Base-by-base conservation (phyloP, 2,797 vertebrate species). In the Avahi laniger region DNA sequence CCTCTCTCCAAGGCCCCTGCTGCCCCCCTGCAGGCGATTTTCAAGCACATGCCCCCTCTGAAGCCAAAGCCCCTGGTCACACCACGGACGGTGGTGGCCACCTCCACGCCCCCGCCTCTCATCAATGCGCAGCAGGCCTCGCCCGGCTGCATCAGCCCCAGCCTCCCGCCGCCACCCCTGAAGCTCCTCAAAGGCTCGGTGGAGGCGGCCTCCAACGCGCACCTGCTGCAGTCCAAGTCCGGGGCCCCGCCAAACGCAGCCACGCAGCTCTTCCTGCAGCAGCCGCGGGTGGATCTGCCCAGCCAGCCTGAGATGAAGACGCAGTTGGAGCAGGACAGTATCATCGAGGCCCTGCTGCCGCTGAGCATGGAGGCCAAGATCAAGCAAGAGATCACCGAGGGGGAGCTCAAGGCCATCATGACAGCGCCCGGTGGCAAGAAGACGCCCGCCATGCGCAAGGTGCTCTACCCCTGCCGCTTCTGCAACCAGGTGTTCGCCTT, bases 61-160 rank as follows among this genome's bases (percentile, higher is more conserved):
- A 99, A 99, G 98, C 99, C 99, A 98, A 99, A 99, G 98, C 99
- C 99, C 91, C 98, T 99, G 98, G 99, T 99, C 94, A 99, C 99
- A 0, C 99, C 99, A 1, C 99, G 99, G 96, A 99, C 99, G 20
- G 99, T 99, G 59, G 99, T 99, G 0, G 99, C 99, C 2, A 98
- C 99, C 0, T 99, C 99, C 24, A 99, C 99, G 0, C 99, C 99
- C 0, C 99, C 99, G 0, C 99, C 99, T 33, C 98, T 99, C 38
- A 99, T 99, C 98, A 99, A 98, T 43, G 99, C 99, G 94, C 99
- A 99, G 98, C 99, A 99, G 98, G 99, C 99, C 24, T 99, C 99
- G 14, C 99, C 99, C 0, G 99, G 99, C 96, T 99, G 99, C 98
- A 99, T 99, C 98, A 99, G 99, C 98, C 99, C 99, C 59, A 99